Percentiles rank a stretch among this genome's conserved stretches.
phyloP scores from a whole-genome alignment of 2,797 vertebrate genomes.

The Chelmon rostratus region DNA sequence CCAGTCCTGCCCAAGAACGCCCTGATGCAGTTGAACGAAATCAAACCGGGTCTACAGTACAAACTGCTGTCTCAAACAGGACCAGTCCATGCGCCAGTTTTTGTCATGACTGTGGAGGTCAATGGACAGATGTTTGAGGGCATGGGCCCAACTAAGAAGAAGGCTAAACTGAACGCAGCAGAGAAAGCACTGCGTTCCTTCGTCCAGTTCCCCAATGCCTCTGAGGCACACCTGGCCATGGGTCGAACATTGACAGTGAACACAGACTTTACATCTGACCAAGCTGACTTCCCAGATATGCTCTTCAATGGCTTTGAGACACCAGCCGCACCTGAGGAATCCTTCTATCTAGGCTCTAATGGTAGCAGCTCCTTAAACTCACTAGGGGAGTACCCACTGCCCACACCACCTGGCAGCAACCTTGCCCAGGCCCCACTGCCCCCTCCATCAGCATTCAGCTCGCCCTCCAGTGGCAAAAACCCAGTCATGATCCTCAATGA shows the following conservation, averaged over 20 bases:
- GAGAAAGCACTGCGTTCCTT: conserved; percentile 97
- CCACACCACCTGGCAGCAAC: conserved; percentile 83
- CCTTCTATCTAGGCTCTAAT: conserved; percentile 93
- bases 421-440: conserved; percentile 91
- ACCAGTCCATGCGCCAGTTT: conserved; percentile 95
- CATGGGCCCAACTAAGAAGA: conserved; percentile 97
- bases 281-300: conserved; percentile 96
- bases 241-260: conserved; percentile 93
- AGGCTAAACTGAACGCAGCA: conserved; percentile 95
- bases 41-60: conserved; percentile 96
- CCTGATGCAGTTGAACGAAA: conserved; percentile 98
- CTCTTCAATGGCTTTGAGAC: conserved; percentile 99
- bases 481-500: conserved; percentile 99
- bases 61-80: conserved; percentile 96
- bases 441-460: conserved; percentile 86
- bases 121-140: conserved; percentile 97
- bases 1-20: conserved; percentile 97
- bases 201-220: conserved; percentile 97
- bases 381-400: conserved; percentile 89
- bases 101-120: conserved; percentile 98
- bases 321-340: conserved; percentile 86
- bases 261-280: conserved; percentile 98
- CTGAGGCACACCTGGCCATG: conserved; percentile 97
- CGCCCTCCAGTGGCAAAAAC: conserved; percentile 93
- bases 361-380: conserved; percentile 91